phyloP scores from a whole-genome alignment of 2,797 vertebrate genomes.

The Semotilus atromaculatus region DNA sequence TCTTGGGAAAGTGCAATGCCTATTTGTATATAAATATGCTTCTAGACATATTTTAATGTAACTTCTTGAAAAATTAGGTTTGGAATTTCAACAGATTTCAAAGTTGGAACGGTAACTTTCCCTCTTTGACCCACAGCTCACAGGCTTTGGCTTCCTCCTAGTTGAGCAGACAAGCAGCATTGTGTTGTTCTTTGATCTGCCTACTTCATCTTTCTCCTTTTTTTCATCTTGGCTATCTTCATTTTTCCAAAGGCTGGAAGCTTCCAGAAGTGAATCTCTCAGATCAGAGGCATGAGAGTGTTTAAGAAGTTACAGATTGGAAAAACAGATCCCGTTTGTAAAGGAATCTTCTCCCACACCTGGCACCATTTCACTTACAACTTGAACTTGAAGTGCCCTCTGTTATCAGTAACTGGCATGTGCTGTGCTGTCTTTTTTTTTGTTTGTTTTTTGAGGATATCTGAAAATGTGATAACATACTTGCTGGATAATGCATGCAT shows the following conservation, averaged over 20 bases:
- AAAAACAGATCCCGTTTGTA: constrained; percentile 45
- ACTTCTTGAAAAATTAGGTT: constrained; percentile 13
- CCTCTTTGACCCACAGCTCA: constrained; percentile 45
- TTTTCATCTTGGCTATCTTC: constrained; percentile 40
- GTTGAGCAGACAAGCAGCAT: constrained; percentile 46
- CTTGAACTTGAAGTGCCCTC: constrained; percentile 45
- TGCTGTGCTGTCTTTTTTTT: not conserved
- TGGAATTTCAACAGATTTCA: constrained; percentile 17
- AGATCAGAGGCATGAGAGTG: constrained; percentile 50
- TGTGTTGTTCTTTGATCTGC: constrained; percentile 57
- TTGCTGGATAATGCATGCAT: constrained; percentile 16
- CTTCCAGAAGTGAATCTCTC: constrained; percentile 50
- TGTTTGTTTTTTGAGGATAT: constrained; percentile 34
- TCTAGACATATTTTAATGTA: constrained; percentile 7
- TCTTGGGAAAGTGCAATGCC: not conserved
- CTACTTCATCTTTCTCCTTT: constrained; percentile 9
- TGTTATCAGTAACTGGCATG: constrained; percentile 45
- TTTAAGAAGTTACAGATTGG: constrained; percentile 52
- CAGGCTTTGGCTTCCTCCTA: constrained; percentile 41
- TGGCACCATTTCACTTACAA: constrained; percentile 51
- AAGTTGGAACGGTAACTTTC: constrained; percentile 27
- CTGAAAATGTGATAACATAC: constrained; percentile 52
- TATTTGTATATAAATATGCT: not conserved
- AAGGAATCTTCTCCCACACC: constrained; percentile 44
- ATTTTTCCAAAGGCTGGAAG: constrained; percentile 48